Conservation (phyloP, 2,888 invertebrate species). For the Gastrophysa polygoni region DNA sequence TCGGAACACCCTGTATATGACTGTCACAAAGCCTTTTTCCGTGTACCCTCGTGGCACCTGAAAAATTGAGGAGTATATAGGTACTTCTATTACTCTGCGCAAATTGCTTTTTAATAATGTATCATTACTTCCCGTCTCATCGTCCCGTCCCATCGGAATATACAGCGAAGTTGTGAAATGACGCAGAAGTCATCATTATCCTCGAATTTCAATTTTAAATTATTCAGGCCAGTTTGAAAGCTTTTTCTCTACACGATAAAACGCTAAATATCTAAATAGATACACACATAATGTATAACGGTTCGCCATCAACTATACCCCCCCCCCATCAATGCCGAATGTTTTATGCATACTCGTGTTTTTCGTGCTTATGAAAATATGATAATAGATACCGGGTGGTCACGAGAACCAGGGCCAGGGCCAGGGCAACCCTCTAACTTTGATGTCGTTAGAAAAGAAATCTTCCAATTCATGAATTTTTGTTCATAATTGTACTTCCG, state of each 20-base stretch:
- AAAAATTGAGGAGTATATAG: background rate
- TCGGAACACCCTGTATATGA: too few species aligned
- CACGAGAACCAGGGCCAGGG: too few species aligned
- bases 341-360: slow-evolving; percentile 10
- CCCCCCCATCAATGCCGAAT: slow-evolving; percentile 13
- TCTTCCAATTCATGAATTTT: too few species aligned
- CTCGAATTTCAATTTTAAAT: slow-evolving; percentile 23
- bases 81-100: background rate
- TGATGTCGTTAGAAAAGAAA: too few species aligned
- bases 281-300: too few species aligned
- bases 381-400: too few species aligned
- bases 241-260: slow-evolving; percentile 17
- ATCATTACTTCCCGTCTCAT: slow-evolving; percentile 16
- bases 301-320: slow-evolving; percentile 3
- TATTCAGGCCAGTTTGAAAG: slow-evolving; percentile 18
- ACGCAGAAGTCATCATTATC: slow-evolving; percentile 22
- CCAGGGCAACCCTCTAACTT: too few species aligned
- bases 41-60: background rate
- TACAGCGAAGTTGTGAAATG: slow-evolving; percentile 21
- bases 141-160: too few species aligned
- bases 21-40: too few species aligned
- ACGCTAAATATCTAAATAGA: too few species aligned
- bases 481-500: too few species aligned
- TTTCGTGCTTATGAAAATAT: too few species aligned
- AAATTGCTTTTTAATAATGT: slow-evolving; percentile 20